Base-by-base conservation (phyloP, 2,113 vertebrate species). In the Glaucidium brasilianum region DNA sequence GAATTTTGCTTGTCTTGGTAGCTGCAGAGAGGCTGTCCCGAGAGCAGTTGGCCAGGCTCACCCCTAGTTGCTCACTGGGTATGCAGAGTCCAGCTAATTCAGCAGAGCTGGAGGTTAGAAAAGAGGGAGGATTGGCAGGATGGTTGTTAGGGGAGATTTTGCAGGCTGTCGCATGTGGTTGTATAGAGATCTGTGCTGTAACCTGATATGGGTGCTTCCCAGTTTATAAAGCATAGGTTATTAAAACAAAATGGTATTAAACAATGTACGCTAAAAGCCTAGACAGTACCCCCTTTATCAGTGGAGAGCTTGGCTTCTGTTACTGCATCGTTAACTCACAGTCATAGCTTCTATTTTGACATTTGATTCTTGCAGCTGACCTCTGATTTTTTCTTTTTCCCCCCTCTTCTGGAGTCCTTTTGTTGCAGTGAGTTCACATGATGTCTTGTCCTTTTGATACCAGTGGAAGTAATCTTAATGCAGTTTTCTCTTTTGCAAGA, bases 11-110 rank as follows among this genome's bases (percentile, higher is more conserved):
- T 45, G 15, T 50, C 60, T 45, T 0, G 0, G 50, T 27, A 53
- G 37, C 7, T 50, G 60, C 62, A 41, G 45, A 59, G 84, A 58
- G 47, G n/a, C 68, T 77, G 67, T 37, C 14, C 49, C 0, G 6
- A 56, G 35, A 66, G n/a, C 32, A 58, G 58, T 39, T 0, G 2
- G 4, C 34, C 0, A 0, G 3, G 41, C 45, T 88, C 1, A 0
- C 1, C 45, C 34, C 18, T 27, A 1, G 25, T 52, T 35, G 83
- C 37, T 79, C 8, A 3, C 59, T 62, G 56, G 4, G 2, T 41
- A 19, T 13, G 22, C 34, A 0, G 6, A 62, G 45, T 66, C 4
- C 55, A 49, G 41, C 37, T 88, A 16, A 10, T 37, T 32, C 52
- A 68, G 64, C 26, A 35, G 68, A 52, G 55, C 75, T 84, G 68